Evolutionary conservation across 1,140 invertebrate species (phyloP).

Genomic region (Palaemon carinicauda): DNA sequence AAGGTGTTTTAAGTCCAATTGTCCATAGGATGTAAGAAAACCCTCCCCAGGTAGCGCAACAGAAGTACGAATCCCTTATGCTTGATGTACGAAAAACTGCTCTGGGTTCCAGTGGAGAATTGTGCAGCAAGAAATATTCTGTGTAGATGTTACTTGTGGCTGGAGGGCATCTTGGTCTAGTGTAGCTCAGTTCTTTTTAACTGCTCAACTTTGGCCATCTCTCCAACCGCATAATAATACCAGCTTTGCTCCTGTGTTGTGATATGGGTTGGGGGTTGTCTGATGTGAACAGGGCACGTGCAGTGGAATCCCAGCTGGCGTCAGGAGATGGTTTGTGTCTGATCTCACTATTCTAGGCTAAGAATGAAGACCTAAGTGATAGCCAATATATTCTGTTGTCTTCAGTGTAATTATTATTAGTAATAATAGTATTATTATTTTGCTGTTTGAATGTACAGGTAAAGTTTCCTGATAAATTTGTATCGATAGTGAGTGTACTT

Average conservation of each 20-base stretch:
- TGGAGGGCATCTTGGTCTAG: not conserved
- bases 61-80: no score
- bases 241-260: slow-evolving; percentile 35
- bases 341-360: slow-evolving; percentile 55
- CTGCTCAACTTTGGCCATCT: slow-evolving; percentile 4
- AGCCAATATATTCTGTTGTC: slow-evolving; percentile 48
- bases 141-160: no score
- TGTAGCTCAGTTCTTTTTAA: not conserved
- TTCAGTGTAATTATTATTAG: slow-evolving; percentile 54
- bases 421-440: slow-evolving; percentile 36
- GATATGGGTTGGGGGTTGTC: slow-evolving; percentile 32
- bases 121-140: no score
- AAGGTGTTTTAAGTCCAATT: slow-evolving; percentile 15
- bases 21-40: no score
- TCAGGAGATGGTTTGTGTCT: slow-evolving; percentile 42
- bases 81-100: no score
- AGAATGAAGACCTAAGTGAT: slow-evolving; percentile 53
- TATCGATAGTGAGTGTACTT: no score
- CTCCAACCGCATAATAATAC: not conserved
- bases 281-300: slow-evolving; percentile 12
- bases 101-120: no score
- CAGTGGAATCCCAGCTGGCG: slow-evolving; percentile 15
- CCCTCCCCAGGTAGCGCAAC: no score
- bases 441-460: not conserved
- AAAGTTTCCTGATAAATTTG: no score